Base-by-base conservation (phyloP, 2,888 invertebrate genomes). In the Podabrus alpinus region DNA sequence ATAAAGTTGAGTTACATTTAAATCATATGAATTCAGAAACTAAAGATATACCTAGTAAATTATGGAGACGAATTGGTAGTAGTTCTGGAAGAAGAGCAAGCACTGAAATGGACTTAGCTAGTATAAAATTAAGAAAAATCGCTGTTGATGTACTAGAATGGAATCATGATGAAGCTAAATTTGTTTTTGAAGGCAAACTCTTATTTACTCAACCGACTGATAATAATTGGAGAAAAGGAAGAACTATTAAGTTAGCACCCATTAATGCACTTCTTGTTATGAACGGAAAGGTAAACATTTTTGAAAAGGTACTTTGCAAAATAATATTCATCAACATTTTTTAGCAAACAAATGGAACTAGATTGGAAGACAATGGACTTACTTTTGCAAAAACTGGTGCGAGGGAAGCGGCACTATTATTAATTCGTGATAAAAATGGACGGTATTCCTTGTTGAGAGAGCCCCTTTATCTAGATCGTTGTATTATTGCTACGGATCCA, bases 11-110 rank as follows among this genome's bases (percentile, higher is more conserved):
- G 87, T 90, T 95, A 78, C 95, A 97, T 83, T 90, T 98, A 80
- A 96, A 96, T 85, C 96, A 97, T 86, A 98, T 98, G 90, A 97
- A 97, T 87, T 94, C 96, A 80, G 94, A 96, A 85, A 95, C 96
- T 24, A 96, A 96, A 85, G 96, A 96, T 82, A 94, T 96, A 16
- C 95, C 96, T 59, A 95, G 95, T 71, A 96, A 96, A 81, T 89
- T 97, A 66, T 97, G 97, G 97, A 90, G 97, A 79, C 90, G 96
- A 83, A 94, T 97, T 79, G 96, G 96, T 15, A 93, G 92, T 81
- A 95, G 95, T 29, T 90, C 90, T 66, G 90, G 90, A 71, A 90
- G 94, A 80, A 89, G 94, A 81, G 92, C 94, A 9, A 94, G 94
- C 73, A 93, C 94, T 78, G 95, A 96, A 85, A 92, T 95, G 83